Conservation (phyloP, 2,113 vertebrate genomes). For the Axis porcinus region DNA sequence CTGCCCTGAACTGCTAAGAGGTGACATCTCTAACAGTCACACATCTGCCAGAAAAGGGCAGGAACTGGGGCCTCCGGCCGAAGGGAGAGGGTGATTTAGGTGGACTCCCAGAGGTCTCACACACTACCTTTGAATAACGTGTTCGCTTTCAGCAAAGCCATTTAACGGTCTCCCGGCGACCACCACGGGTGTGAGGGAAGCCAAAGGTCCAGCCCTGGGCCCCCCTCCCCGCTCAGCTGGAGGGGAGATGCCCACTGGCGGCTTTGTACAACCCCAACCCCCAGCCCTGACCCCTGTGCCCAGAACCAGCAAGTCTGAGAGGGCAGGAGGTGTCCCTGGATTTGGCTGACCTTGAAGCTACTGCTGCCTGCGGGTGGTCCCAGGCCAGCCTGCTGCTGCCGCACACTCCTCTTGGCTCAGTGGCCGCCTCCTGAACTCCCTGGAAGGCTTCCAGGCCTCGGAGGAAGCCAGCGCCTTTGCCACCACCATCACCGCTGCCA, state of each 20-base stretch:
- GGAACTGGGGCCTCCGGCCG: background rate
- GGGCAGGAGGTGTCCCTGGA: background rate
- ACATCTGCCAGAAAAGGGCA: background rate
- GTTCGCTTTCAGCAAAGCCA: background rate
- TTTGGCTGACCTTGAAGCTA: rapidly evolving
- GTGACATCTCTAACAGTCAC: background rate
- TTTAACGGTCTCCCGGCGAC: background rate
- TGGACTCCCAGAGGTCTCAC: background rate
- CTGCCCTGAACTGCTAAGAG: background rate
- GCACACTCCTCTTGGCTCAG: background rate
- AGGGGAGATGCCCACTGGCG: background rate
- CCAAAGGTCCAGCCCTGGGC: background rate
- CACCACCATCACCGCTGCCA: background rate
- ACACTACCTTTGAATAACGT: background rate
- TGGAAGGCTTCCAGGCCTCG: conserved; percentile 70
- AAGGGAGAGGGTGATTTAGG: background rate
- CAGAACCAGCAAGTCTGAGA: background rate
- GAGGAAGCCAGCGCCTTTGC: conserved; percentile 64
- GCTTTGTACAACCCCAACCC: background rate
- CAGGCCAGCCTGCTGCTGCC: background rate
- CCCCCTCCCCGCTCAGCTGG: background rate
- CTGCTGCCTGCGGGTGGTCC: background rate
- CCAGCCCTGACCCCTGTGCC: too few relatives aligned
- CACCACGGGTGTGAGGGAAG: background rate
- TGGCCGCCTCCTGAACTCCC: conserved; percentile 35